Evolutionary conservation across 2,113 vertebrate species (phyloP).

Genomic region (Bothrops jararaca): DNA sequence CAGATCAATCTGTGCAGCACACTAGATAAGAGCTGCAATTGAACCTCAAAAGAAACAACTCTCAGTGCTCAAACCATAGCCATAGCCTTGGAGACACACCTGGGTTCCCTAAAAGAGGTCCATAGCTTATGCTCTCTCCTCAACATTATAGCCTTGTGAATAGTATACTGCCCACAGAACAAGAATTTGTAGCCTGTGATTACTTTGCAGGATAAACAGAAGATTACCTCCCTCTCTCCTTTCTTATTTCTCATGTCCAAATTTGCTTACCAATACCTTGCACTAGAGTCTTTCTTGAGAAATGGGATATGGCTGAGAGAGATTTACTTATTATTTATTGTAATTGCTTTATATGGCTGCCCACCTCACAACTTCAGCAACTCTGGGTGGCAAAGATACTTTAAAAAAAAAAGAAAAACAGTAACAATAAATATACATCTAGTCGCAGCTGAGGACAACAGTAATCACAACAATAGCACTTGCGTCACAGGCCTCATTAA

Average conservation of each 20-base stretch:
- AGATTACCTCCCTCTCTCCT: not conserved
- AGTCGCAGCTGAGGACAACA: not conserved
- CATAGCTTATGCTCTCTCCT: not conserved
- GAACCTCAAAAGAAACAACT: not conserved
- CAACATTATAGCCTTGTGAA: not conserved
- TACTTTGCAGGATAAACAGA: not conserved
- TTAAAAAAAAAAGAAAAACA: not conserved
- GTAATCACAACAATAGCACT: not conserved
- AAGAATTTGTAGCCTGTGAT: not conserved
- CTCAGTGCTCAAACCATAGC: not conserved
- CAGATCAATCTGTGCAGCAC: fast-evolving
- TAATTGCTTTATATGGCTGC: not conserved
- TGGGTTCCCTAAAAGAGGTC: not conserved
- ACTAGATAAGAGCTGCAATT: not conserved
- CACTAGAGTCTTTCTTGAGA: not conserved
- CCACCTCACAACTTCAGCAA: not conserved
- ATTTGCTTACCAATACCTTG: not conserved
- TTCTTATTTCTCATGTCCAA: not conserved
- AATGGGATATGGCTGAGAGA: not conserved
- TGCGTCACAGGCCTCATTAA: not conserved
- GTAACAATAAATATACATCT: not conserved
- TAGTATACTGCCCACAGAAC: not conserved
- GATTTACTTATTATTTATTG: not conserved
- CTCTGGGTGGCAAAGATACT: not conserved
- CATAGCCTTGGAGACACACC: no score